These are phyloP conservation scores for Chrysopilus asiliformis DNA, from an alignment of 2,888 invertebrate genomes.

Conservation along the genomic window DNA sequence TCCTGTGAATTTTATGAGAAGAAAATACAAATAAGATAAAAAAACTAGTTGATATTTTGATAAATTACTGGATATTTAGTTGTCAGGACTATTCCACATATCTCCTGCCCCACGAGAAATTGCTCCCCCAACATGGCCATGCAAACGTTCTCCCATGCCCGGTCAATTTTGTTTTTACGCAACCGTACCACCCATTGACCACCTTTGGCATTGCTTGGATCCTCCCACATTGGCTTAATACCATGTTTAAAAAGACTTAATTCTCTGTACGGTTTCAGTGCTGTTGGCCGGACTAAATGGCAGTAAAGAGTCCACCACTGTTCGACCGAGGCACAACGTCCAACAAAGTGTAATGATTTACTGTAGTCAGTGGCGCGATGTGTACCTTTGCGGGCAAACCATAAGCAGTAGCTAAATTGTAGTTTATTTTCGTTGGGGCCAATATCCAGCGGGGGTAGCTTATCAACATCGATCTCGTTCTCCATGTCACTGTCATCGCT, in stretches of 20 bases:
- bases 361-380: constrained; percentile 34
- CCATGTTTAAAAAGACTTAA: constrained; percentile 95
- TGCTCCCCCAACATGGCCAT: constrained; percentile 98
- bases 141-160: constrained; percentile 97
- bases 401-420: constrained; percentile 87
- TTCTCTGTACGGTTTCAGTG: constrained; percentile 82
- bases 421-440: constrained; percentile 80
- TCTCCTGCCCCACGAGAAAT: constrained; percentile 96
- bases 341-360: constrained; percentile 67
- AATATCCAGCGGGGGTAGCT: constrained; percentile 53
- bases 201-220: constrained; percentile 87
- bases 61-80: constrained; percentile 59
- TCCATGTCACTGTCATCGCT: constrained; percentile 54
- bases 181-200: constrained; percentile 97
- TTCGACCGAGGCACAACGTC: constrained; percentile 82
- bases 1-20: constrained; percentile 44
- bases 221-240: constrained; percentile 99
- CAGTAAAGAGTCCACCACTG: constrained; percentile 97
- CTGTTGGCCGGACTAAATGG: constrained; percentile 79
- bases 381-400: constrained; percentile 55
- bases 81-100: constrained; percentile 95
- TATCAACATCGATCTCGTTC: constrained; percentile 41
- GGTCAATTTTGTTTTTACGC: constrained; percentile 84
- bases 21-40: constrained; percentile 9
- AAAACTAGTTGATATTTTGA: constrained; percentile 7